A percentile compares a stretch with the other conserved stretches of the same genome.
phyloP scores from a whole-genome alignment of 2,113 vertebrate genomes.

The Struthidea cinerea region DNA sequence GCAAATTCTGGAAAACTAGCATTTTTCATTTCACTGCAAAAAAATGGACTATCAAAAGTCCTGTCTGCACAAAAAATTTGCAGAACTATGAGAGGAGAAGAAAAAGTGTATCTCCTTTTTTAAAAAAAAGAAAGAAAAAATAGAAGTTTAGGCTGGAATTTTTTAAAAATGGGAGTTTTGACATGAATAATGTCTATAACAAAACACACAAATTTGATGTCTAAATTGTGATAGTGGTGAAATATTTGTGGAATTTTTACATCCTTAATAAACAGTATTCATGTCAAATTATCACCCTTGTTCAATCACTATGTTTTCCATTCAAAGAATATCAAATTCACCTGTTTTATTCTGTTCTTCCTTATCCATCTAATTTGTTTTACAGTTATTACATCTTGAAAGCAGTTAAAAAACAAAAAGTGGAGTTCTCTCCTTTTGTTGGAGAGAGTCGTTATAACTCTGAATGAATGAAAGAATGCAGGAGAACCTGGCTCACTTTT shows the following conservation, averaged over 20 bases:
- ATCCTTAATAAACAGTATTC: not conserved
- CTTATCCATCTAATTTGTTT: not conserved
- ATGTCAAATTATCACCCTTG: not conserved
- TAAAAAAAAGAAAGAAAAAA: not conserved
- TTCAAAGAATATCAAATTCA: not conserved
- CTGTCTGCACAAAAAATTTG: not conserved
- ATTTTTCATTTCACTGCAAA: not conserved
- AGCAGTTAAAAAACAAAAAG: not conserved
- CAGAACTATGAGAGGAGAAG: not conserved
- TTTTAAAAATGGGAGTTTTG: not conserved
- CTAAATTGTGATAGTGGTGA: not conserved
- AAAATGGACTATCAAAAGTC: not conserved
- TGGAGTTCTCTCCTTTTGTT: not conserved
- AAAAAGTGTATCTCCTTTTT: not conserved
- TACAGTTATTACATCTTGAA: not conserved
- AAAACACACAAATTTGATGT: not conserved
- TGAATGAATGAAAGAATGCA: not conserved
- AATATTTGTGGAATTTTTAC: not conserved
- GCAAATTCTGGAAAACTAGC: not conserved
- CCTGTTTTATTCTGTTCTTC: not conserved
- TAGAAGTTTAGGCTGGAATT: not conserved
- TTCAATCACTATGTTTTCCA: not conserved
- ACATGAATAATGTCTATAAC: not conserved
- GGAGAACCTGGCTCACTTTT: not conserved
- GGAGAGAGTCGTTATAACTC: not conserved